These are phyloP conservation scores for Eciton burchellii DNA, from an alignment of 1,140 invertebrate genomes.

Conservation along the genomic window DNA sequence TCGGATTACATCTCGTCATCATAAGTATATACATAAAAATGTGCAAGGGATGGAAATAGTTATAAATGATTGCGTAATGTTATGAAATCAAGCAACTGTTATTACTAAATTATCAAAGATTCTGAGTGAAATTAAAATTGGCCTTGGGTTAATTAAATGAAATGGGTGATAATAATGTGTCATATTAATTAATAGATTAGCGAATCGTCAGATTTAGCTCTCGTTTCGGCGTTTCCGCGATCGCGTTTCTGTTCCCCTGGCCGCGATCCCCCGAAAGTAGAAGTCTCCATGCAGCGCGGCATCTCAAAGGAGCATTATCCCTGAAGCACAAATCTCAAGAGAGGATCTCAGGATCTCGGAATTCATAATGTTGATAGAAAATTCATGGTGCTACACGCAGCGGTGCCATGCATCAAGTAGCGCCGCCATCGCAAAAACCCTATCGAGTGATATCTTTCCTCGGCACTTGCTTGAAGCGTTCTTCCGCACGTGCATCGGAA, in stretches of 20 bases:
- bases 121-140: too few species aligned
- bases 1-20: too few species aligned
- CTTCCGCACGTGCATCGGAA: neutral
- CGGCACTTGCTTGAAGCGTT: conserved; percentile 5
- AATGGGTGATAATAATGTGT: too few species aligned
- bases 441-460: conserved; percentile 38
- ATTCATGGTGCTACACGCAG: conserved; percentile 39
- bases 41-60: too few species aligned
- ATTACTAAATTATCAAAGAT: too few species aligned
- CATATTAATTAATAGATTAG: too few species aligned
- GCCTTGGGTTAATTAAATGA: too few species aligned
- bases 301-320: conserved; percentile 60
- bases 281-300: conserved; percentile 56
- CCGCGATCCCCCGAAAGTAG: conserved; percentile 48
- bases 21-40: too few species aligned
- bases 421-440: conserved; percentile 41
- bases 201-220: conserved; percentile 73
- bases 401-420: conserved; percentile 45
- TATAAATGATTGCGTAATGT: too few species aligned
- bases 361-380: conserved; percentile 55
- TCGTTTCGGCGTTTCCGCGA: conserved; percentile 29
- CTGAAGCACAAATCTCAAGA: conserved; percentile 51
- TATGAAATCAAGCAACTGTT: too few species aligned
- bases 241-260: conserved; percentile 28
- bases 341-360: conserved; percentile 42